These are phyloP conservation scores for Volucella bombylans DNA, from an alignment of 2,888 invertebrate species.

Conservation along the genomic window DNA sequence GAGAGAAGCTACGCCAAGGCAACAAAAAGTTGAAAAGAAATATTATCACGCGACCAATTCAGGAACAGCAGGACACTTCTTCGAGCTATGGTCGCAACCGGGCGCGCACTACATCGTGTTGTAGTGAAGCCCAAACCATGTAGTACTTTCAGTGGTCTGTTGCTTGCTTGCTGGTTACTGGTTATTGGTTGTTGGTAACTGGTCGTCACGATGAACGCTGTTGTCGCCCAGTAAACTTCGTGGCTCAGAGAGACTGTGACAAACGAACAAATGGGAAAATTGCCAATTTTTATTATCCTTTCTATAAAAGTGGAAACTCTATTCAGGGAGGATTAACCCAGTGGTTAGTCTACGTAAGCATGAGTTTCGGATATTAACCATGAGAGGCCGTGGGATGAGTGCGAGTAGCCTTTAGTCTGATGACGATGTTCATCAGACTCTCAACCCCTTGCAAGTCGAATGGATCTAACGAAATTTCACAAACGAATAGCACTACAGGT, in stretches of 20 bases:
- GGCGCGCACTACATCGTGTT: neutral
- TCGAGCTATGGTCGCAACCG: neutral
- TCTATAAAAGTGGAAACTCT: slow-evolving; percentile 62
- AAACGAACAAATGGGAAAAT: slow-evolving; percentile 70
- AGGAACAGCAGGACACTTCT: slow-evolving; percentile 68
- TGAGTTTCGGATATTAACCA: slow-evolving; percentile 60
- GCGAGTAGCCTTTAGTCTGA: neutral
- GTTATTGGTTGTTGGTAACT: neutral
- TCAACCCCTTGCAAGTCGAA: slow-evolving; percentile 16
- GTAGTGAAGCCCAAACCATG: no score
- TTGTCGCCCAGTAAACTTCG: slow-evolving; percentile 60
- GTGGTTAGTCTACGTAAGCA: slow-evolving; percentile 58
- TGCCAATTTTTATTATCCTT: slow-evolving; percentile 64
- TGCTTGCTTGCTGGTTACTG: no score
- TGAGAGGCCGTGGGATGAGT: neutral
- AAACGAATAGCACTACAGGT: neutral
- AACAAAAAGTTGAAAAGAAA: slow-evolving; percentile 64
- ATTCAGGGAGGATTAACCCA: slow-evolving; percentile 72
- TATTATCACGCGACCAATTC: slow-evolving; percentile 74
- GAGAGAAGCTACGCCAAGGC: slow-evolving; percentile 66
- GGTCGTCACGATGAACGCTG: slow-evolving; percentile 33
- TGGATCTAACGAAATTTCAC: slow-evolving; percentile 4
- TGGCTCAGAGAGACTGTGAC: slow-evolving; percentile 61
- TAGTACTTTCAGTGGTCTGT: no score
- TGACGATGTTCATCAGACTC: neutral